Evolutionary conservation across 2,888 invertebrate genomes (phyloP).

Genomic region (Selenia dentaria): DNA sequence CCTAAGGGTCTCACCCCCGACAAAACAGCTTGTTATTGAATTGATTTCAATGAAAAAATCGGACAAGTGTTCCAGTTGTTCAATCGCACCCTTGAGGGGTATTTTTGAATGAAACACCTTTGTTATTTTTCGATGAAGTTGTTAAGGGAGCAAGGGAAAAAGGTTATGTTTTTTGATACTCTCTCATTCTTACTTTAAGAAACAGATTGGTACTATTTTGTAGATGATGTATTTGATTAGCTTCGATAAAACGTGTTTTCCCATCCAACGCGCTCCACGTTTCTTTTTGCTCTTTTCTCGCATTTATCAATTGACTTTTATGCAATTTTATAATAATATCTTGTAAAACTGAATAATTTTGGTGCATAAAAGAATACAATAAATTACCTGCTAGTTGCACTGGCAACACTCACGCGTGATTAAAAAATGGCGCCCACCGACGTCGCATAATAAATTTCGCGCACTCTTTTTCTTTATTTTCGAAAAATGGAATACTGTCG

Average conservation of each 20-base stretch:
- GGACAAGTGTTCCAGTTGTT: conserved; percentile 43
- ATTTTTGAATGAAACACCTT: conserved; percentile 29
- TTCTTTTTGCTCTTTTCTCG: too few species aligned
- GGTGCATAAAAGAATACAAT: conserved; percentile 25
- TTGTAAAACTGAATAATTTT: too few species aligned
- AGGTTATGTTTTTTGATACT: conserved; percentile 20
- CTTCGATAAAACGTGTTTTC: too few species aligned
- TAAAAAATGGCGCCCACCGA: conserved; percentile 58
- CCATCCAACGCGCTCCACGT: too few species aligned
- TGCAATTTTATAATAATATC: too few species aligned
- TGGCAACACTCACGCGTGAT: conserved; percentile 54
- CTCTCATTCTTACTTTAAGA: too few species aligned
- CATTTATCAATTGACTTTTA: too few species aligned
- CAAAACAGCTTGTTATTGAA: conserved; percentile 42
- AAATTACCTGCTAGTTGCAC: conserved; percentile 47
- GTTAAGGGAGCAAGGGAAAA: conserved; percentile 9
- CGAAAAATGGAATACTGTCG: conserved; percentile 62
- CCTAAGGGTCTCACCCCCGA: conserved; percentile 23
- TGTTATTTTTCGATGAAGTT: conserved; percentile 32
- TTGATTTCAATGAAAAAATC: conserved; percentile 46
- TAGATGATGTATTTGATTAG: too few species aligned
- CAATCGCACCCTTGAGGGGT: conserved; percentile 38
- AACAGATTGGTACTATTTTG: too few species aligned
- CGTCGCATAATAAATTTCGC: conserved; percentile 54
- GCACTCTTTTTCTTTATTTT: conserved; percentile 54